Percentiles rank a stretch among this genome's conserved stretches.
Conservation (phyloP, 2,797 vertebrate species). For the Scolopax bukidnonensis region DNA sequence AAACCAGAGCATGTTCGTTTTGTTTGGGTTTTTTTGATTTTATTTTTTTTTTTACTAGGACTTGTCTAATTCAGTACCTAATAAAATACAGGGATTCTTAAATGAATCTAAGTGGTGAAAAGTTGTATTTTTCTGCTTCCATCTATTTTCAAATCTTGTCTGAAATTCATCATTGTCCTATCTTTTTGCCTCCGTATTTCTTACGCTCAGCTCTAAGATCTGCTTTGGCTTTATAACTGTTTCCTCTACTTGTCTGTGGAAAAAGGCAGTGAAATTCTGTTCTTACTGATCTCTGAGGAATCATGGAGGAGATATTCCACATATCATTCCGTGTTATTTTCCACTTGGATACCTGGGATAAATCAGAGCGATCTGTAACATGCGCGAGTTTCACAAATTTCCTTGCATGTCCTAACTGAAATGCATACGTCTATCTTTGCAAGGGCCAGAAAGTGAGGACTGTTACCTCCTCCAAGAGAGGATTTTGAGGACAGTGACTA, state of each 20-base stretch:
- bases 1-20: background rate
- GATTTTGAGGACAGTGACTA: background rate
- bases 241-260: background rate
- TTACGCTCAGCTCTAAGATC: background rate
- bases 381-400: background rate
- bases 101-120: background rate
- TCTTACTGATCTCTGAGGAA: background rate
- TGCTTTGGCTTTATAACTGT: background rate
- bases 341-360: background rate
- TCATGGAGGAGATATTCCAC: background rate
- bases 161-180: background rate
- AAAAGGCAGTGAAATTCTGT: background rate
- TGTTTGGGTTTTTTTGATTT: too few species aligned
- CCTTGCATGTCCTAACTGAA: background rate
- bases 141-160: background rate
- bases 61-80: background rate
- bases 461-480: background rate
- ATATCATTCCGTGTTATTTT: background rate
- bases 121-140: background rate
- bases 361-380: background rate
- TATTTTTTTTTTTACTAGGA: background rate
- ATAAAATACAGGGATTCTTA: background rate
- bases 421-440: fast-evolving
- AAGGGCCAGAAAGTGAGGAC: background rate
- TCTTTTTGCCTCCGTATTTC: background rate